Percentiles rank a stretch among this genome's conserved stretches.
Conservation (phyloP, 2,797 vertebrate species). For the Mormyrus proboscirostris region DNA sequence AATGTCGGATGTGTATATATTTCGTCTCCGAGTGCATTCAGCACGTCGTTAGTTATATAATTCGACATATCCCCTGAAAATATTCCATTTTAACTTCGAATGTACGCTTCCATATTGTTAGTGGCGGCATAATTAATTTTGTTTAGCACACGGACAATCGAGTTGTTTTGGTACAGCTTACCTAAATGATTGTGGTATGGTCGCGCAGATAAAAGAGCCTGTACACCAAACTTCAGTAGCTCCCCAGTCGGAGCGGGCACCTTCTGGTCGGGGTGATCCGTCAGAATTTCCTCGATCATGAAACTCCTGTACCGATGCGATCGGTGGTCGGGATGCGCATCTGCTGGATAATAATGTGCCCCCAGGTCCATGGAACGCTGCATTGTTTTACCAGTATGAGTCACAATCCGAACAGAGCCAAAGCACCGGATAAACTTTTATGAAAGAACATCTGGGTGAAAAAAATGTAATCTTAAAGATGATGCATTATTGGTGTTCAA, state of each 20-base stretch:
- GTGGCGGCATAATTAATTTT: neutral
- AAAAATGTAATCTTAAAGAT: conserved; percentile 33
- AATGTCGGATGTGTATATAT: neutral
- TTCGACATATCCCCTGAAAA: neutral
- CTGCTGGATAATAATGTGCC: conserved; percentile 77
- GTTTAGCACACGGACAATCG: neutral
- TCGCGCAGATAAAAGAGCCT: conserved; percentile 81
- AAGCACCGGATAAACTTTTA: neutral
- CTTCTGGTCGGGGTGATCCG: conserved; percentile 81
- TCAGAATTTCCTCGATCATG: conserved; percentile 98
- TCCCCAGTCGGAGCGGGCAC: conserved; percentile 72
- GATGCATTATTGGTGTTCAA: conserved; percentile 18
- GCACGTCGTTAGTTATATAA: neutral
- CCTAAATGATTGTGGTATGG: conserved; percentile 89
- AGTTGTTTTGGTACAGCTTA: conserved; percentile 47
- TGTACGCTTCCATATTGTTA: neutral
- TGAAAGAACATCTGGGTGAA: conserved; percentile 14
- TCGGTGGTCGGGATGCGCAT: conserved; percentile 77
- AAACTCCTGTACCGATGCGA: conserved; percentile 94
- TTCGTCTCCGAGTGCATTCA: neutral
- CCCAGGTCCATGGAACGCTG: conserved; percentile 84
- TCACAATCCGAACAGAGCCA: conserved; percentile 14
- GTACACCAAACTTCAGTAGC: conserved; percentile 90
- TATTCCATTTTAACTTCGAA: neutral
- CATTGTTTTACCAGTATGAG: conserved; percentile 56